phyloP scores from a whole-genome alignment of 2,888 invertebrate genomes.

The Amaurobius ferox region DNA sequence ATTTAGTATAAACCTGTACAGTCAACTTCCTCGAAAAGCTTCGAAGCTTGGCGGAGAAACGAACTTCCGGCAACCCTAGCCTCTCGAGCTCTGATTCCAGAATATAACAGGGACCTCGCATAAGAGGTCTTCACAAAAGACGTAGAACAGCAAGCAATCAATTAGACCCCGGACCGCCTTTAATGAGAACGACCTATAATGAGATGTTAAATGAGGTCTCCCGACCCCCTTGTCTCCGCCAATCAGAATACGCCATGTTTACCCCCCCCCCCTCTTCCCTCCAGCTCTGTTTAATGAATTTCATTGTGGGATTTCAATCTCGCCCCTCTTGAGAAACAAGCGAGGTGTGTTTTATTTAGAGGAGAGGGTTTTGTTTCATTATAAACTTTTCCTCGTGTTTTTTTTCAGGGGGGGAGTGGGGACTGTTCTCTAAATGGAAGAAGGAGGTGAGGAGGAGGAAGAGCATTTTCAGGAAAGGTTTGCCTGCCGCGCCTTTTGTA shows the following conservation, averaged over 20 bases:
- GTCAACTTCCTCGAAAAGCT: background rate
- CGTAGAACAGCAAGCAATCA: slow-evolving; percentile 65
- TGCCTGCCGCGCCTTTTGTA: slow-evolving; percentile 41
- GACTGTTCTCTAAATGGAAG: slow-evolving; percentile 7
- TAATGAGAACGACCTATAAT: slow-evolving; percentile 70
- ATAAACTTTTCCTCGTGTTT: slow-evolving; percentile 57
- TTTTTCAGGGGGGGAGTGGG: slow-evolving; percentile 8
- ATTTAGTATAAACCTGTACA: too few relatives aligned
- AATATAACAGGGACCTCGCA: slow-evolving; percentile 5
- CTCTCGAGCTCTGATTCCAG: slow-evolving; percentile 32
- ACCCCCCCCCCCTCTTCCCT: slow-evolving; percentile 9
- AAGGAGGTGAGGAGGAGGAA: background rate
- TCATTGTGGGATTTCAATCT: slow-evolving; percentile 60
- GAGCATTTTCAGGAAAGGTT: slow-evolving; percentile 25
- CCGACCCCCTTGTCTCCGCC: slow-evolving; percentile 55
- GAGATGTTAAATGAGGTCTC: slow-evolving; percentile 72
- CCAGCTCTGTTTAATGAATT: slow-evolving; percentile 66
- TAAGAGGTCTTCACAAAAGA: slow-evolving; percentile 54
- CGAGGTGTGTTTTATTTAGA: slow-evolving; percentile 58
- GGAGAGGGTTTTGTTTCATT: slow-evolving; percentile 69
- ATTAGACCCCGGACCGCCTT: slow-evolving; percentile 65
- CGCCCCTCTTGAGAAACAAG: slow-evolving; percentile 58
- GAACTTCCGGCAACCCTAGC: slow-evolving; percentile 41
- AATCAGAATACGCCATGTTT: slow-evolving; percentile 44
- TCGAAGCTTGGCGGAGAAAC: slow-evolving; percentile 55